phyloP scores from a whole-genome alignment of 2,113 vertebrate genomes.

The Scatophagus argus region DNA sequence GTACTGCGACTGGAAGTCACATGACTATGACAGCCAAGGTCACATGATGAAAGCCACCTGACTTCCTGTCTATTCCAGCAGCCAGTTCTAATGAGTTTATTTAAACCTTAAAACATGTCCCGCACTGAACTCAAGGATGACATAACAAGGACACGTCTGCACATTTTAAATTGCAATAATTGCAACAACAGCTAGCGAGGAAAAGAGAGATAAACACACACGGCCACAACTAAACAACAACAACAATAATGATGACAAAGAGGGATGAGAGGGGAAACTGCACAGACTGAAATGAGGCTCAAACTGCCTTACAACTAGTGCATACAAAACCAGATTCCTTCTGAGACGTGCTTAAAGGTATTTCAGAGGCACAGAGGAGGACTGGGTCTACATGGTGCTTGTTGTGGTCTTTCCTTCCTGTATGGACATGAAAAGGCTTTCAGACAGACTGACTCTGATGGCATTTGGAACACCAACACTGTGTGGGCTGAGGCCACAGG shows the following conservation, averaged over 20 bases:
- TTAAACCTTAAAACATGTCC: too few relatives aligned
- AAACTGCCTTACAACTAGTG: not conserved
- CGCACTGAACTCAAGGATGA: too few relatives aligned
- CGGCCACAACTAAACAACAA: not conserved
- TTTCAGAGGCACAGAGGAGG: not conserved
- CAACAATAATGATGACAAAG: too few relatives aligned
- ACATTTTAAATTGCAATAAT: too few relatives aligned
- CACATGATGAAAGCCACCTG: too few relatives aligned
- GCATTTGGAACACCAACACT: slow-evolving; percentile 1
- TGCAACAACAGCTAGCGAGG: not conserved
- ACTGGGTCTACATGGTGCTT: not conserved
- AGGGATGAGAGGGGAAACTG: not conserved
- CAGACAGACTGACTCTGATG: slow-evolving; percentile 24
- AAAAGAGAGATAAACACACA: not conserved
- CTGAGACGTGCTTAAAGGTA: not conserved
- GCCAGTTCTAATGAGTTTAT: too few relatives aligned
- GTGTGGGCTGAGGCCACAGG: not conserved
- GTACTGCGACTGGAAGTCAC: too few relatives aligned
- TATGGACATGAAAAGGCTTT: slow-evolving; percentile 35
- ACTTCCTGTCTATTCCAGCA: too few relatives aligned
- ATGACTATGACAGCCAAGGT: too few relatives aligned
- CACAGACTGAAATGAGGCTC: not conserved
- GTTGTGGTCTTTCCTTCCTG: not conserved
- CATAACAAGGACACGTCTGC: too few relatives aligned
- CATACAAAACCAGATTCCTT: not conserved